Conservation (phyloP, 2,888 invertebrate species). For the Sabellastarte sp. region DNA sequence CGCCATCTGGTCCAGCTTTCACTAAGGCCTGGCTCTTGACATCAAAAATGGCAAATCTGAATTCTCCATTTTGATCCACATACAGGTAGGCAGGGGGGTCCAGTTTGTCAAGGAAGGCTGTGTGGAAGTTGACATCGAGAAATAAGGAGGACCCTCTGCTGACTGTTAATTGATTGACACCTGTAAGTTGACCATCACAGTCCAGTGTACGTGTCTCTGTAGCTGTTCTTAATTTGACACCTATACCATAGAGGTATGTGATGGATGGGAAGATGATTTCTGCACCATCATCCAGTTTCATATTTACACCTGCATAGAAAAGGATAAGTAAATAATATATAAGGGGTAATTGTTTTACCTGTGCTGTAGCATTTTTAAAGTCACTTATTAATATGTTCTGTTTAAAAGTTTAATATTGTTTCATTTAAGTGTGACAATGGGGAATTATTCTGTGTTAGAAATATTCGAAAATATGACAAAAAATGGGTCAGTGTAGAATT, state of each 20-base stretch:
- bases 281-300: constrained; percentile 32
- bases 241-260: constrained; percentile 37
- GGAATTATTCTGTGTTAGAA: too few species aligned
- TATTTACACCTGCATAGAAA: constrained; percentile 38
- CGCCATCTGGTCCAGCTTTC: constrained; percentile 32
- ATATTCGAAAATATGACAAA: too few species aligned
- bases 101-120: constrained; percentile 20
- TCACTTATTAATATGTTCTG: too few species aligned
- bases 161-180: constrained; percentile 33
- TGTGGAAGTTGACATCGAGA: constrained; percentile 33
- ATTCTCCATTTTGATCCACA: constrained; percentile 24
- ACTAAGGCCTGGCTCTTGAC: constrained; percentile 34
- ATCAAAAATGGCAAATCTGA: constrained; percentile 36
- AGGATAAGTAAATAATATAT: too few species aligned
- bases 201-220: constrained; percentile 32
- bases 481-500: too few species aligned
- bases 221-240: constrained; percentile 20
- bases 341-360: too few species aligned
- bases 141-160: constrained; percentile 33
- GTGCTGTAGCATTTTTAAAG: too few species aligned
- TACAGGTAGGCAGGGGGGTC: constrained; percentile 12
- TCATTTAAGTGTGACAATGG: too few species aligned
- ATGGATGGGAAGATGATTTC: constrained; percentile 36
- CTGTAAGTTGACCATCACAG: constrained; percentile 35
- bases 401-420: too few species aligned